These are phyloP conservation scores for Drosophila lacteicornis DNA, from an alignment of 1,140 invertebrate genomes.

Conservation along the genomic window DNA sequence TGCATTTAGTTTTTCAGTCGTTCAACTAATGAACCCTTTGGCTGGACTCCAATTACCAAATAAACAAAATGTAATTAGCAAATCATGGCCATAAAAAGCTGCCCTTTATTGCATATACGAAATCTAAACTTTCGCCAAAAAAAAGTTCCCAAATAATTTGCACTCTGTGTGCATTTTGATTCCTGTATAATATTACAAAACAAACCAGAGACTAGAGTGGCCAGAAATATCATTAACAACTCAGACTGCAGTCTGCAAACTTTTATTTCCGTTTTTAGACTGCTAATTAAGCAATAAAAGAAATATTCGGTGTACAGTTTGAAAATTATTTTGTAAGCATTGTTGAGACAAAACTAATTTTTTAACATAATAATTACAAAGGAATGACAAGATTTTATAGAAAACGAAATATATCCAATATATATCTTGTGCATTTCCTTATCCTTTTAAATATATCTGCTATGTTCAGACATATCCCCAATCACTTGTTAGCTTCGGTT, in stretches of 20 bases:
- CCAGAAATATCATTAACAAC: slow-evolving; percentile 8
- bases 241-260: neutral
- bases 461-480: neutral
- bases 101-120: slow-evolving; percentile 8
- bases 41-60: slow-evolving; percentile 37
- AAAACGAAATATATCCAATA: neutral
- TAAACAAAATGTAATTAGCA: slow-evolving; percentile 34
- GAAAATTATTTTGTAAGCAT: too few species aligned
- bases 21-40: slow-evolving; percentile 33
- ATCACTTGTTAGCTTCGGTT: slow-evolving; percentile 8
- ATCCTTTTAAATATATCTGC: neutral
- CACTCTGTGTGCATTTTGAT: neutral
- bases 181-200: slow-evolving; percentile 3
- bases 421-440: too few species aligned
- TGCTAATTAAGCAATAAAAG: slow-evolving; percentile 1
- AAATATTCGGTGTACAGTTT: neutral
- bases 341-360: neutral
- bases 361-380: neutral
- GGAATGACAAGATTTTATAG: neutral
- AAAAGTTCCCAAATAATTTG: slow-evolving; percentile 15
- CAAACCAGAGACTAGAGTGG: neutral
- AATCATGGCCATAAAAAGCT: slow-evolving; percentile 36
- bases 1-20: slow-evolving; percentile 22
- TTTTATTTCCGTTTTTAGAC: neutral
- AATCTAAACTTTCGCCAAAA: slow-evolving; percentile 11